Base-by-base conservation (phyloP, 2,113 vertebrate species). In the Chinchilla lanigera region DNA sequence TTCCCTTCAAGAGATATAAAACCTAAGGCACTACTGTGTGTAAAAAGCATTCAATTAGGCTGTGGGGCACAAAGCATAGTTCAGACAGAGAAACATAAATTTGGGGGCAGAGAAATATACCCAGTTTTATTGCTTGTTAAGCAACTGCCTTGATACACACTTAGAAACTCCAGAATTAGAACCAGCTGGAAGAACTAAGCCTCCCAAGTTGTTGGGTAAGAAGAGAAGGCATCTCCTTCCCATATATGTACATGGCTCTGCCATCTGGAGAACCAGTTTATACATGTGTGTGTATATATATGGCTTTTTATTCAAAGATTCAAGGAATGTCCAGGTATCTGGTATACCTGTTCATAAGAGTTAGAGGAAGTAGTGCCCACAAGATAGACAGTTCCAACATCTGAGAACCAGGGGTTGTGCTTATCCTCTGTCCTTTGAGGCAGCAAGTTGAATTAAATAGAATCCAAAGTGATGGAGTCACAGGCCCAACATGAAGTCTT, bases 31-130 rank as follows among this genome's bases (percentile, higher is more conserved):
- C 28, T 17, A 19, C 6, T 87, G 73, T 28, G 52, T 71, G 8
- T 88, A 60, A 84, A 89, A 87, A 7, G 81, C 22, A 81, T 93
- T 96, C 96, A 92, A 71, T 96, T 91, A 84, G 61, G 4, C 13
- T 96, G 7, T 75, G 16, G 78, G 58, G 33, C 94, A 77, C 52
- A 92, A 82, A 92, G 54, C 30, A 69, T 56, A 47, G 81, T 88
- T 88, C n/a, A 60, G 1, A 47, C 19, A 94, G 30, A 90, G 61
- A 84, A 94, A 94, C 19, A 78, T 58, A 96, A 41, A 92, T 94
- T n/a, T 83, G 52, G 14, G 44, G 54, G 54, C 44, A 47, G 50
- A 95, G 19, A 84, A 60, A 16, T 35, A 86, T n/a, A 86, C 16
- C 33, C 71, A 61, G 3, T 71, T 95, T 77, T 88, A 81, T 44